Conservation (phyloP, 2,797 vertebrate genomes). For the Sebastes goodei region DNA sequence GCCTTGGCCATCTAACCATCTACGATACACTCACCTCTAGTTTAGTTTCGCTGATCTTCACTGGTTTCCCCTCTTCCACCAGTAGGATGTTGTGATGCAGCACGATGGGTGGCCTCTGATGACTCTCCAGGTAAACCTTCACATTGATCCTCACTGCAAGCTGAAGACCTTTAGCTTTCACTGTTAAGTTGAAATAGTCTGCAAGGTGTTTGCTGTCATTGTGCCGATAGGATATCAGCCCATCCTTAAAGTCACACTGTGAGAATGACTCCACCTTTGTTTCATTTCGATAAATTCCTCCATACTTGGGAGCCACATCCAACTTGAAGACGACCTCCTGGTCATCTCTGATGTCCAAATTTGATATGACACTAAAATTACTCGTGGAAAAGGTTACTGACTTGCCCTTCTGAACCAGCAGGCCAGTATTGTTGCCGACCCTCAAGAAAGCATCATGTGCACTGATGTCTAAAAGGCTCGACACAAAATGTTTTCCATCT, state of each 20-base stretch:
- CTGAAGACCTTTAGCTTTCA: constrained; percentile 78
- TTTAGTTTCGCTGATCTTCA: constrained; percentile 85
- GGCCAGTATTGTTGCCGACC: constrained; percentile 86
- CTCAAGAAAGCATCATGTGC: constrained; percentile 87
- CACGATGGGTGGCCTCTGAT: constrained; percentile 82
- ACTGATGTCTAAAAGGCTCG: constrained; percentile 88
- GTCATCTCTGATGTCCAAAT: constrained; percentile 88
- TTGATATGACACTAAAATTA: constrained; percentile 88
- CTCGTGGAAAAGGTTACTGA: constrained; percentile 75
- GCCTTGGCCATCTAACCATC: too few relatives aligned
- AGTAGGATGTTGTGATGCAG: constrained; percentile 81
- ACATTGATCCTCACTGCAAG: constrained; percentile 78
- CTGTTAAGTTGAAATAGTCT: constrained; percentile 85
- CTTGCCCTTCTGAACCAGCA: constrained; percentile 88
- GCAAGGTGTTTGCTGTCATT: constrained; percentile 81
- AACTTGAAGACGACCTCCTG: constrained; percentile 81
- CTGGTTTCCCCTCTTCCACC: constrained; percentile 91
- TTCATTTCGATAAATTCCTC: constrained; percentile 78
- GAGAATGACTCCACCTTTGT: constrained; percentile 81
- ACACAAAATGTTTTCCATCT: constrained; percentile 89
- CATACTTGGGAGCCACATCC: constrained; percentile 80
- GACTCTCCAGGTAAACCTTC: constrained; percentile 87
- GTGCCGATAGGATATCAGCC: constrained; percentile 84
- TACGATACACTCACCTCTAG: constrained; percentile 82
- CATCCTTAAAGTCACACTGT: constrained; percentile 82